These are phyloP conservation scores for Episyrphus balteatus DNA, from an alignment of 1,140 invertebrate species.

Conservation along the genomic window DNA sequence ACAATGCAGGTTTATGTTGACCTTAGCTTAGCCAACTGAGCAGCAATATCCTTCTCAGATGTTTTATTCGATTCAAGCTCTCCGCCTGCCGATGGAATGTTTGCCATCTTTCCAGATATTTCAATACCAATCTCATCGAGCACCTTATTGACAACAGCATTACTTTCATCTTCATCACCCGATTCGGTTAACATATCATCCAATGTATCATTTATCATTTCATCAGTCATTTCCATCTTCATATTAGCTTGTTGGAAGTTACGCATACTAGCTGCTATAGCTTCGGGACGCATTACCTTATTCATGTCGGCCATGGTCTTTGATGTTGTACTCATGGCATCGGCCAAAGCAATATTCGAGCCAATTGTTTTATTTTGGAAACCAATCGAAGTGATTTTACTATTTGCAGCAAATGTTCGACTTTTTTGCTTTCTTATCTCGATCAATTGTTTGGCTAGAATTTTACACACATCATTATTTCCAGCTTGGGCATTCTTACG, in stretches of 20 bases:
- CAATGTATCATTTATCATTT: slow-evolving; percentile 87
- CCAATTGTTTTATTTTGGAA: slow-evolving; percentile 80
- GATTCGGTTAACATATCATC: slow-evolving; percentile 83
- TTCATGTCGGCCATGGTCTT: slow-evolving; percentile 85
- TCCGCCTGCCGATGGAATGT: slow-evolving; percentile 51
- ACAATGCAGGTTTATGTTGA: slow-evolving; percentile 34
- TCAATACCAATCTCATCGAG: slow-evolving; percentile 95
- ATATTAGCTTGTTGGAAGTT: slow-evolving; percentile 71
- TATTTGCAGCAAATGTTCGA: slow-evolving; percentile 63
- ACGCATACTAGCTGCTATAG: slow-evolving; percentile 67
- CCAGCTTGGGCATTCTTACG: slow-evolving; percentile 78
- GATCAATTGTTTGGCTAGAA: slow-evolving; percentile 82
- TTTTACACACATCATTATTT: slow-evolving; percentile 69
- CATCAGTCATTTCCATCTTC: slow-evolving; percentile 90
- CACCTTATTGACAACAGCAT: slow-evolving; percentile 76
- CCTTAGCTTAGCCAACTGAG: slow-evolving; percentile 61
- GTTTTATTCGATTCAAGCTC: slow-evolving; percentile 47
- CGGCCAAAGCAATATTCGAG: slow-evolving; percentile 73
- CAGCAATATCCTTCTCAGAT: slow-evolving; percentile 65
- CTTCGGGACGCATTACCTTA: slow-evolving; percentile 73
- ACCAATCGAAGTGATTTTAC: slow-evolving; percentile 66
- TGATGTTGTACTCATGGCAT: slow-evolving; percentile 74
- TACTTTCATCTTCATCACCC: slow-evolving; percentile 81
- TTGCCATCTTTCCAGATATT: slow-evolving; percentile 66
- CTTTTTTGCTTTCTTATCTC: slow-evolving; percentile 80